These are phyloP conservation scores for Nymphalis polychloros DNA, from an alignment of 2,888 invertebrate genomes.

Conservation along the genomic window DNA sequence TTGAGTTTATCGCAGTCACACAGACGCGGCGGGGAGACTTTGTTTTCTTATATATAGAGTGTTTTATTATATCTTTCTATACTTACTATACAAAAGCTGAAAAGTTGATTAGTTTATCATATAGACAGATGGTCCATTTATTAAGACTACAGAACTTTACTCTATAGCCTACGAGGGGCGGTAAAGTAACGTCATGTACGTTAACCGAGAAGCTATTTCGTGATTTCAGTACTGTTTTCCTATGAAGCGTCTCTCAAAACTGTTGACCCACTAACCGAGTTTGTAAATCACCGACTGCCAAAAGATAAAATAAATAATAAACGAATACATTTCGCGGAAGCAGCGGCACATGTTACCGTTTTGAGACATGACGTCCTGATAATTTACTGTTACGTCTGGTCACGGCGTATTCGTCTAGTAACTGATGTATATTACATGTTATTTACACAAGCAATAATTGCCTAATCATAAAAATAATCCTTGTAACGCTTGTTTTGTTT, in stretches of 20 bases:
- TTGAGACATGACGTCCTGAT: constrained; percentile 32
- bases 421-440: neutral
- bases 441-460: neutral
- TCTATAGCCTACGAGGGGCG: no score
- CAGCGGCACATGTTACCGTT: constrained; percentile 58
- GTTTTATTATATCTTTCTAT: no score
- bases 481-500: neutral
- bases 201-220: no score
- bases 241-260: constrained; percentile 23
- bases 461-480: constrained; percentile 3
- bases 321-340: constrained; percentile 53
- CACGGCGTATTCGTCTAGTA: neutral
- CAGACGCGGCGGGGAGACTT: no score
- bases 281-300: constrained; percentile 43
- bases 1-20: no score
- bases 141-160: no score
- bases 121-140: no score
- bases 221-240: no score
- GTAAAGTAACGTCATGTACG: no score
- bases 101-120: no score
- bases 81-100: no score
- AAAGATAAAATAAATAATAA: constrained; percentile 54
- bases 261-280: constrained; percentile 55
- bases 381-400: constrained; percentile 19
- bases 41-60: no score